phyloP scores from a whole-genome alignment of 2,888 invertebrate genomes.

The Lithophane ornitopus region DNA sequence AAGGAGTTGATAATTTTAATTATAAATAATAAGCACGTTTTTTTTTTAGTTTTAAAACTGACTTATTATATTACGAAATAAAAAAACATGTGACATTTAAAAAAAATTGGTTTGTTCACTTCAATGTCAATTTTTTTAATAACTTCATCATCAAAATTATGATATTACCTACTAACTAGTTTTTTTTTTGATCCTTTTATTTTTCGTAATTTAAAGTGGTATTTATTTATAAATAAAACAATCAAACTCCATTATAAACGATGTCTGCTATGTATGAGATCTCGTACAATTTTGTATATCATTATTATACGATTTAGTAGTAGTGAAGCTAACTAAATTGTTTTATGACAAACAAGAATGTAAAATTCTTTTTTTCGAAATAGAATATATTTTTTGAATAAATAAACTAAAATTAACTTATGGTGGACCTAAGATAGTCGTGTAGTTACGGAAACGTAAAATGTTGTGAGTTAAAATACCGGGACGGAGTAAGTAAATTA shows the following conservation, averaged over 20 bases:
- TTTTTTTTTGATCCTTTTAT: not conserved
- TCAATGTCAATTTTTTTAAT: constrained; percentile 27
- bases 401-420: constrained; percentile 6
- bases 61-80: not conserved
- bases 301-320: constrained; percentile 39
- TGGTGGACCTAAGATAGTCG: constrained; percentile 28
- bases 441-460: constrained; percentile 32
- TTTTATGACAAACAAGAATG: constrained; percentile 17
- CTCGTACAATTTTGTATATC: constrained; percentile 60
- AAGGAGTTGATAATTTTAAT: constrained; percentile 47
- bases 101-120: constrained; percentile 2
- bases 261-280: constrained; percentile 53
- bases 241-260: constrained; percentile 20
- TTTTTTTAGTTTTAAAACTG: not conserved
- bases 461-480: constrained; percentile 25
- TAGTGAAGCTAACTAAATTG: constrained; percentile 25
- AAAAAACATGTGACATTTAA: not conserved
- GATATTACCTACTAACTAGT: not conserved
- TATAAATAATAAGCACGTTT: constrained; percentile 34
- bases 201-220: constrained; percentile 1
- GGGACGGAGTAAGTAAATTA: constrained; percentile 2
- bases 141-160: not conserved
- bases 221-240: constrained; percentile 52
- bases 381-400: constrained; percentile 20
- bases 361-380: constrained; percentile 8